A percentile compares a stretch with the other conserved stretches of the same genome.
These are phyloP conservation scores for Cardinalis cardinalis DNA, from an alignment of 2,113 vertebrate genomes.

Conservation along the genomic window DNA sequence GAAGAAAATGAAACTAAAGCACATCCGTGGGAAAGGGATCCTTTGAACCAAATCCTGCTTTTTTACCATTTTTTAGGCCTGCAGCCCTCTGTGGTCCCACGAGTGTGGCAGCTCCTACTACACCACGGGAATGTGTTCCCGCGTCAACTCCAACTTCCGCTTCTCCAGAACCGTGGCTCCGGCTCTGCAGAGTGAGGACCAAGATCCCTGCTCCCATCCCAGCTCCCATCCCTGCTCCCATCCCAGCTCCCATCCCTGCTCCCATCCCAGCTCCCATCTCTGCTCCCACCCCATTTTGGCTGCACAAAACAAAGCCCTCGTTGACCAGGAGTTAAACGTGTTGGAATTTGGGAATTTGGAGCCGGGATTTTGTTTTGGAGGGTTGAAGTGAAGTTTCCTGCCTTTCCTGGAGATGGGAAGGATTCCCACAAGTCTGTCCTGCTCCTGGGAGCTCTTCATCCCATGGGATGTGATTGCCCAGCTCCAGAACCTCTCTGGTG, in stretches of 20 bases:
- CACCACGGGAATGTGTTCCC: conserved; percentile 93
- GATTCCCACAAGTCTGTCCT: background rate
- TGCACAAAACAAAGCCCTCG: background rate
- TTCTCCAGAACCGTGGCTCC: conserved; percentile 87
- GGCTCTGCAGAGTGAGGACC: conserved; percentile 83
- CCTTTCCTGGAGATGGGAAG: background rate
- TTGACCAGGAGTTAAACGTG: background rate
- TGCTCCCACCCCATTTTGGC: fast-evolving
- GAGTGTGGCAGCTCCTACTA: conserved; percentile 96
- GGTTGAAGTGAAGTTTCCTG: background rate
- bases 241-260: fast-evolving
- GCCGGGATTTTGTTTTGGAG: background rate
- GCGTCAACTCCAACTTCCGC: conserved; percentile 86
- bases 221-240: fast-evolving
- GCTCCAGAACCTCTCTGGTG: background rate
- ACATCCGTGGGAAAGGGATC: fast-evolving
- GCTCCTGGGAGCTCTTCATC: background rate
- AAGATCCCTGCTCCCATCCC: background rate
- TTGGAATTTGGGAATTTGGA: background rate
- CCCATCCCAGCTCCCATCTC: fast-evolving
- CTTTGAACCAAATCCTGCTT: background rate
- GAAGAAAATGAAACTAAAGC: background rate
- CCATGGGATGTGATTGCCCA: fast-evolving
- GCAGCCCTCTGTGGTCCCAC: conserved; percentile 95
- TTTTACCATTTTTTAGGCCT: conserved; percentile 66